phyloP scores from a whole-genome alignment of 2,113 vertebrate species.

The Ibidorhyncha struthersii region DNA sequence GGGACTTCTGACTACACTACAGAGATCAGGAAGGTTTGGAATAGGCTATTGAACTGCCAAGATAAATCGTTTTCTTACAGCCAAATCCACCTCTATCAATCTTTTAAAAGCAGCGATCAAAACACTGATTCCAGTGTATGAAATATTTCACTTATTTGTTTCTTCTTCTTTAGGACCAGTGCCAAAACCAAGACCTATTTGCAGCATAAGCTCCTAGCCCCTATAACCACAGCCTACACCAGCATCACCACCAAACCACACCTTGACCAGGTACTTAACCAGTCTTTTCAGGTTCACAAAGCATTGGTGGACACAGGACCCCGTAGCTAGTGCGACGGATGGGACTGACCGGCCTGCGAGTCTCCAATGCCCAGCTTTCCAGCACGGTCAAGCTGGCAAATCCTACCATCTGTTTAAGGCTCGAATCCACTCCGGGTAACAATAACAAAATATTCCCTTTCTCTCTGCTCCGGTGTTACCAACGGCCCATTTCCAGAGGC shows the following conservation, averaged over 20 bases:
- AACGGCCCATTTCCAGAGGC: neutral
- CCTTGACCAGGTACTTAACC: neutral
- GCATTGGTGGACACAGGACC: neutral
- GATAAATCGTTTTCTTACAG: constrained; percentile 14
- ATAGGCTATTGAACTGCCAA: neutral
- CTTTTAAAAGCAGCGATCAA: neutral
- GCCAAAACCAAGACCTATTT: neutral
- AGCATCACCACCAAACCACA: neutral
- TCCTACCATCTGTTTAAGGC: neutral
- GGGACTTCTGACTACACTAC: neutral
- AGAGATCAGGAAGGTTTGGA: neutral
- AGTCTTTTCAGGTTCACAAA: neutral
- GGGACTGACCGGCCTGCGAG: neutral
- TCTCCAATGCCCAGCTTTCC: neutral
- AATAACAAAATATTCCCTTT: neutral
- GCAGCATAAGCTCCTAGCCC: neutral
- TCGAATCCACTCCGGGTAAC: constrained; percentile 2
- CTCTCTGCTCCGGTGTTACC: neutral
- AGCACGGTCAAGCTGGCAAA: neutral
- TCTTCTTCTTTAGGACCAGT: neutral
- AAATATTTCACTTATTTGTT: neutral
- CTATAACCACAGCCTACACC: neutral
- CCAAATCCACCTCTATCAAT: neutral
- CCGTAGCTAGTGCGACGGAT: neutral
- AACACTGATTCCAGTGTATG: neutral